A percentile compares a stretch with the other conserved stretches of the same genome.
Evolutionary conservation across 2,888 invertebrate species (phyloP).

Genomic region (Drosophila barbarae): DNA sequence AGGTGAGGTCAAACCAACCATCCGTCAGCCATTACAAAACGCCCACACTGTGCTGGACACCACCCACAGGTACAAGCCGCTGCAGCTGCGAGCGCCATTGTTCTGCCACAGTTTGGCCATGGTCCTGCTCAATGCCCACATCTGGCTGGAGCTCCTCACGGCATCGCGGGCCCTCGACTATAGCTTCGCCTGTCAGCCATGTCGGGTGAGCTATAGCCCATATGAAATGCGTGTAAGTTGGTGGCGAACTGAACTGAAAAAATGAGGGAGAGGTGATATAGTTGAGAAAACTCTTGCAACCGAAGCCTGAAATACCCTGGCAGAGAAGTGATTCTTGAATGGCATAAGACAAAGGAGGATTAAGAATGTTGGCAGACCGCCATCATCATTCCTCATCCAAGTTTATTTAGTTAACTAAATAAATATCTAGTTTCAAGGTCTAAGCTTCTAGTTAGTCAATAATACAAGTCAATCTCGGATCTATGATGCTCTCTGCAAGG

Average conservation of each 20-base stretch:
- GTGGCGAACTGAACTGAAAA: background rate
- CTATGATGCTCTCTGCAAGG: background rate
- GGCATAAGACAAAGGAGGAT: too few species aligned
- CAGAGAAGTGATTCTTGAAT: background rate
- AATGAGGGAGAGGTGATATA: background rate
- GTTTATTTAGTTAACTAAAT: background rate
- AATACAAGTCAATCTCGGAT: background rate
- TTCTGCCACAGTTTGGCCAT: conserved; percentile 92
- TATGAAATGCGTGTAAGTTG: conserved; percentile 89
- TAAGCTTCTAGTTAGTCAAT: background rate
- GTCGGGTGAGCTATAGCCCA: conserved; percentile 87
- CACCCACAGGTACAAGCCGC: conserved; percentile 82
- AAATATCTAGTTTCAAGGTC: too few species aligned
- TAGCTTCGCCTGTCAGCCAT: conserved; percentile 92
- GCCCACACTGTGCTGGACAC: conserved; percentile 1
- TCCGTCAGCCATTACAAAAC: conserved; percentile 2
- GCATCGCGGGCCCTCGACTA: conserved; percentile 88
- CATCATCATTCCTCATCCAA: background rate
- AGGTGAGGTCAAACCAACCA: conserved; percentile 76
- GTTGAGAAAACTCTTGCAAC: background rate
- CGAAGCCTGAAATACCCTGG: conserved; percentile 3
- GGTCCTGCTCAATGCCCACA: conserved; percentile 90
- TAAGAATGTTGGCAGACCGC: background rate
- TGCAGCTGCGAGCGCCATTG: conserved; percentile 87
- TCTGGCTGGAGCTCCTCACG: conserved; percentile 87